Conservation (phyloP, 2,797 vertebrate species). For the Mormyrops attenuatus region DNA sequence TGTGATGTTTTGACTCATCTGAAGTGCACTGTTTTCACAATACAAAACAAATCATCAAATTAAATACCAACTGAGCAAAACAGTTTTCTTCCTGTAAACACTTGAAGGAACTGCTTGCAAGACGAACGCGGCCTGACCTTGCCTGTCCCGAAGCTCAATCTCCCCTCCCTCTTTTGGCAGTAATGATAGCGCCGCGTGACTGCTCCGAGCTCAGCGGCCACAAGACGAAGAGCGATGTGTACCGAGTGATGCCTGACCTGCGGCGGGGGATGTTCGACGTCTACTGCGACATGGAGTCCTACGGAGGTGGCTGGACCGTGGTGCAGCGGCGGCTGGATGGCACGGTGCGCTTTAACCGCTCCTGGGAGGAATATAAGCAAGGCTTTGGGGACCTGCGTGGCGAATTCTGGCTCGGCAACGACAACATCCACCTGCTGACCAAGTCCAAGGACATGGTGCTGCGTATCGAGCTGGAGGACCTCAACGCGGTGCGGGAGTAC, state of each 20-base stretch:
- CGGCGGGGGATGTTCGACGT: conserved; percentile 77
- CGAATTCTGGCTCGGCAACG: conserved; percentile 95
- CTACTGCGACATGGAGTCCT: conserved; percentile 88
- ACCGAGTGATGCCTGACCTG: conserved; percentile 72
- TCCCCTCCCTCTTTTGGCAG: neutral
- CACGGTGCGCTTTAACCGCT: conserved; percentile 82
- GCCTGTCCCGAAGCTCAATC: neutral
- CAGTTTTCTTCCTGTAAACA: neutral
- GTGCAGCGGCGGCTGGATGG: conserved; percentile 82
- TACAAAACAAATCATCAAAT: neutral
- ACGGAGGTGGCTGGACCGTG: conserved; percentile 87
- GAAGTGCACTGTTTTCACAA: neutral
- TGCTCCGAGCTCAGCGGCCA: conserved; percentile 79
- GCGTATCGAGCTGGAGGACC: conserved; percentile 89
- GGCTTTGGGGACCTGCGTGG: conserved; percentile 83
- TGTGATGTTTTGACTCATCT: neutral
- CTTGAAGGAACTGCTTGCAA: neutral
- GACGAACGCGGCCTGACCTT: neutral
- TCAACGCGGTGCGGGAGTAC: conserved; percentile 73
- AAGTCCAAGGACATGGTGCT: conserved; percentile 85
- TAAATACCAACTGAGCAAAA: neutral
- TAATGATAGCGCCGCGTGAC: neutral
- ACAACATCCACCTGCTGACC: conserved; percentile 87
- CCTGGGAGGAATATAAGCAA: conserved; percentile 84
- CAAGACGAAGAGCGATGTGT: conserved; percentile 68